Evolutionary conservation across 2,113 vertebrate species (phyloP).

Genomic region (Oreochromis spilurus): DNA sequence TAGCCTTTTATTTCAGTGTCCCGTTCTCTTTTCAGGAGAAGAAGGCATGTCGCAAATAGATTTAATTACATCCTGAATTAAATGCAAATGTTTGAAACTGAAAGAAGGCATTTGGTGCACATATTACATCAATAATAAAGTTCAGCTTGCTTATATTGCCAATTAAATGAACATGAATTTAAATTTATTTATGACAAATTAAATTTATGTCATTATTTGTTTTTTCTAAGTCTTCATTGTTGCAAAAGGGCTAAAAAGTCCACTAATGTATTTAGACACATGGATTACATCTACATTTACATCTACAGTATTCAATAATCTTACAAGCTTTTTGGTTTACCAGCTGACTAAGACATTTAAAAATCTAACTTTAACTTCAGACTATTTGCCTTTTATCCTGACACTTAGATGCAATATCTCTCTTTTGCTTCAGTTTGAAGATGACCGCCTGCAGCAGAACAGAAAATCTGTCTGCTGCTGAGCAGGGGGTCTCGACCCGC

Average conservation of each 20-base stretch:
- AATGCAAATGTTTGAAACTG: neutral
- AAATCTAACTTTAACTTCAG: neutral
- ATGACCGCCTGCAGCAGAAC: slow-evolving; percentile 7
- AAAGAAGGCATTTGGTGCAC: neutral
- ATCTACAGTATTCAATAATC: neutral
- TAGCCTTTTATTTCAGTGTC: neutral
- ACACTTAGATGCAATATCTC: neutral
- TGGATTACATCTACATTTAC: neutral
- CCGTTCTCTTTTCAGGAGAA: neutral
- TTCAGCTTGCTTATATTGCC: neutral
- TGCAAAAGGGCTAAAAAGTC: neutral
- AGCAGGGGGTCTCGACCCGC: neutral
- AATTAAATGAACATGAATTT: neutral
- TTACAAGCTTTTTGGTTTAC: neutral
- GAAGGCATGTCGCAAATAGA: neutral
- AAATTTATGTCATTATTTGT: neutral
- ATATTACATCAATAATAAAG: neutral
- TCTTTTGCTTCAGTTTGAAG: neutral
- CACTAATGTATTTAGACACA: neutral
- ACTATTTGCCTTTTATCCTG: neutral
- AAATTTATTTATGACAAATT: neutral
- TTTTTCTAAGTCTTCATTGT: neutral
- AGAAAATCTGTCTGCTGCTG: slow-evolving; percentile 14
- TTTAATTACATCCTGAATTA: neutral
- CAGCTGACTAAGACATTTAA: neutral